Conservation (phyloP, 1,140 invertebrate species). For the Oreohelix idahoensis region DNA sequence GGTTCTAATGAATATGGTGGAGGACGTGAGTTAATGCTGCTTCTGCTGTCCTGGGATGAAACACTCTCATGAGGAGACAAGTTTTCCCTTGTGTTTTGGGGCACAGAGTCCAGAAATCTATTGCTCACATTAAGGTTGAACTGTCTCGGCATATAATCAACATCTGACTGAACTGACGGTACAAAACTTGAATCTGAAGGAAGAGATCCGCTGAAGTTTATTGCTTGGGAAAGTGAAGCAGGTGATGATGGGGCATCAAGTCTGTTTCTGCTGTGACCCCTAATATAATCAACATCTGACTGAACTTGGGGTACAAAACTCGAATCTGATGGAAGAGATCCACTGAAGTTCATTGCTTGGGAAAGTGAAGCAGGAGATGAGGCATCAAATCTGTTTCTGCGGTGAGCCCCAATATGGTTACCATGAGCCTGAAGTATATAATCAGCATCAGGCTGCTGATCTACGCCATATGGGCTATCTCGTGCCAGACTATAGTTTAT, state of each 20-base stretch:
- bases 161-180: slow-evolving; percentile 4
- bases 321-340: background rate
- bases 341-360: background rate
- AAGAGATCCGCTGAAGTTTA: background rate
- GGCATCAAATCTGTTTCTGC: background rate
- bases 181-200: background rate
- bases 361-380: no score
- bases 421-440: background rate
- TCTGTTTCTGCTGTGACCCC: background rate
- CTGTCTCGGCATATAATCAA: slow-evolving; percentile 32
- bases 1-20: background rate
- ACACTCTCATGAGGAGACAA: background rate
- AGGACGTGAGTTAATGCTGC: background rate
- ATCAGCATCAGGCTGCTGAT: slow-evolving; percentile 30
- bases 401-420: background rate
- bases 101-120: background rate
- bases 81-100: background rate
- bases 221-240: background rate
- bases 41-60: background rate
- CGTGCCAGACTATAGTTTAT: slow-evolving; percentile 8
- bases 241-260: background rate
- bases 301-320: background rate
- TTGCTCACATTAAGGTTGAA: background rate
- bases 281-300: slow-evolving; percentile 31
- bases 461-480: background rate